Conservation (phyloP, 2,113 vertebrate species). For the Gavialis gangeticus region DNA sequence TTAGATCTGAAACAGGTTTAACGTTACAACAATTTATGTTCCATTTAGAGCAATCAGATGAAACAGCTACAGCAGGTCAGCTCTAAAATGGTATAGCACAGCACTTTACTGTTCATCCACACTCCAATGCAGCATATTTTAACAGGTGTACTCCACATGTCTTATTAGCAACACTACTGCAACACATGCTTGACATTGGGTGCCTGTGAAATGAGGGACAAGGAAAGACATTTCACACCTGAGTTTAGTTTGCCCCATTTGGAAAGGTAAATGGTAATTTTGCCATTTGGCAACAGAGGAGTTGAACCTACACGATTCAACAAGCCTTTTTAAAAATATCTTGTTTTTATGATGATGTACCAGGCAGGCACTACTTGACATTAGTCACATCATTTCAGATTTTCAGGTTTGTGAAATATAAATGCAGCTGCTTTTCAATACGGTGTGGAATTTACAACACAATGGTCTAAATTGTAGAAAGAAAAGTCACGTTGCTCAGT, state of each 20-base stretch:
- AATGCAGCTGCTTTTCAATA: neutral
- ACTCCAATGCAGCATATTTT: neutral
- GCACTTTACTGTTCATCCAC: too few relatives aligned
- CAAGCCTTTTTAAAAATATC: neutral
- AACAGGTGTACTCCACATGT: neutral
- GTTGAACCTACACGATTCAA: neutral
- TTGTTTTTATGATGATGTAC: neutral
- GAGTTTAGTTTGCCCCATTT: neutral
- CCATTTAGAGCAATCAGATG: too few relatives aligned
- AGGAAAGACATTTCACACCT: neutral
- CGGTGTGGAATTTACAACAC: neutral
- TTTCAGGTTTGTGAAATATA: neutral
- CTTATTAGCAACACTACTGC: neutral
- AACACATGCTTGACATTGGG: neutral
- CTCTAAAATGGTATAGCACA: too few relatives aligned
- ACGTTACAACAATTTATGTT: too few relatives aligned
- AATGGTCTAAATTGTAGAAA: neutral
- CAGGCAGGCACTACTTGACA: neutral
- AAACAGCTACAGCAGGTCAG: too few relatives aligned
- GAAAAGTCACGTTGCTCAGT: neutral
- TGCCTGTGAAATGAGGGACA: neutral
- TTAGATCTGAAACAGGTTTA: too few relatives aligned
- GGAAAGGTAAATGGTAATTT: neutral
- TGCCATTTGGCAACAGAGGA: neutral
- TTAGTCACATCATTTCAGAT: neutral